Conservation (phyloP, 2,888 invertebrate species). For the Gymnoscelis rufifasciata region DNA sequence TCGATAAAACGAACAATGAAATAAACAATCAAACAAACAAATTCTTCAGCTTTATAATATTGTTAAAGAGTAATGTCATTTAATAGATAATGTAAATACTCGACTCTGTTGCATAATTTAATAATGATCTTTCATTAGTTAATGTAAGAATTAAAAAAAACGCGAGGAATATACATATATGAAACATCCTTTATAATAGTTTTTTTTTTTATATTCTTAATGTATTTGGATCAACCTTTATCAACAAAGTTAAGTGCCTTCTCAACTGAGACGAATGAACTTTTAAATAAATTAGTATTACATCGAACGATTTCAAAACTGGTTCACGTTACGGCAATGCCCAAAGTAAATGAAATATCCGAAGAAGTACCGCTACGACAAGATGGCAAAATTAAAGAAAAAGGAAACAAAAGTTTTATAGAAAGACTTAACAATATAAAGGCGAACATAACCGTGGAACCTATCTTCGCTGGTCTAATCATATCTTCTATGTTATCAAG, state of each 20-base stretch:
- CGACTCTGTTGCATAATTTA: too few relatives aligned
- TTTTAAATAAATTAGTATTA: slow-evolving; percentile 34
- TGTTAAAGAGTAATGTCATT: too few relatives aligned
- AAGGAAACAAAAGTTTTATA: slow-evolving; percentile 63
- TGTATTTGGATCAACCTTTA: slow-evolving; percentile 32
- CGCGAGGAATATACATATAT: too few relatives aligned
- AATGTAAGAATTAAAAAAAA: too few relatives aligned
- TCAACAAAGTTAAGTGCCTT: slow-evolving; percentile 30
- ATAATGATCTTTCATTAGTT: too few relatives aligned
- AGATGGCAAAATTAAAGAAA: slow-evolving; percentile 27
- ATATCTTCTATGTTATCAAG: slow-evolving; percentile 82
- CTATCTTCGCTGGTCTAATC: slow-evolving; percentile 84
- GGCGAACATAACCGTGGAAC: slow-evolving; percentile 83
- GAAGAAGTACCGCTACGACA: slow-evolving; percentile 55
- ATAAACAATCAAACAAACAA: too few relatives aligned
- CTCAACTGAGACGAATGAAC: slow-evolving; percentile 35
- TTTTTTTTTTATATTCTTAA: slow-evolving; percentile 9
- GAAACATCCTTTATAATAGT: slow-evolving; percentile 19
- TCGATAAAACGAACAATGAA: too few relatives aligned
- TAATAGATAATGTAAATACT: too few relatives aligned
- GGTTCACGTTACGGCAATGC: slow-evolving; percentile 35
- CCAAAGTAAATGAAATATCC: slow-evolving; percentile 31
- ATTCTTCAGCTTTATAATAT: too few relatives aligned
- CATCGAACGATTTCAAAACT: slow-evolving; percentile 27
- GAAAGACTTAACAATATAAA: slow-evolving; percentile 76